Evolutionary conservation across 2,888 invertebrate genomes (phyloP), one percentile per base, ranked within the genome.

Genomic region (Parnassius apollo): DNA sequence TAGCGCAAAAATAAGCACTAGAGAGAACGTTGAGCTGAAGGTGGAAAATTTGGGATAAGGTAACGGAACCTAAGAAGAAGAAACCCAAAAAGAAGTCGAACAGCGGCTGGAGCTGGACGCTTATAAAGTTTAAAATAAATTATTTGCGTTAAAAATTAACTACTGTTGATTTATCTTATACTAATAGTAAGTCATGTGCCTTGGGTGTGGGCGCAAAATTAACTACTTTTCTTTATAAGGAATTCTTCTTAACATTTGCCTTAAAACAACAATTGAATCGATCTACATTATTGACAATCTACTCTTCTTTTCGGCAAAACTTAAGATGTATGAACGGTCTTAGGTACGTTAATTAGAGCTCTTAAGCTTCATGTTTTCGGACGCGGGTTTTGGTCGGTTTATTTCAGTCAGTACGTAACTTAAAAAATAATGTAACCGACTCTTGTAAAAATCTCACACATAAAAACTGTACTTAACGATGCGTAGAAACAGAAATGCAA

Each of bases 401-500:
- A 45, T 51, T 58, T 62, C 62, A 54, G 49, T 45, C 50, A 50
- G 45, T 51, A 55, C 51, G 49, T 51, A 46, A 63, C 42, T 55
- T 53, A 57, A 44, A 1, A 54, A 57, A 57, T 59, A 59, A 60
- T 55, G 59, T 51, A 60, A 63, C n/a, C 50, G 44, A 42, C 22
- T 48, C 46, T 11, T 75, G 76, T 71, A 72, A 76, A 54, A 76
- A 76, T 75, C 76, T 70, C 78, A 79, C 73, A 76, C 75, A 73
- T 75, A 75, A 76, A 80, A 78, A 78, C 57, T 58, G 76, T 77
- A 80, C 75, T 81, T 80, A 81, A 79, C 80, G 73, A 74, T 71
- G 76, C 79, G 75, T 75, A 75, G 74, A 80, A 75, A 74, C 72
- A 74, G 75, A 77, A 77, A 78, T 75, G 80, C 78, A 80, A 82